Percentiles rank a stretch among this genome's conserved stretches.
Evolutionary conservation across 2,113 vertebrate genomes (phyloP).

Genomic region (Chelonoidis abingdonii): DNA sequence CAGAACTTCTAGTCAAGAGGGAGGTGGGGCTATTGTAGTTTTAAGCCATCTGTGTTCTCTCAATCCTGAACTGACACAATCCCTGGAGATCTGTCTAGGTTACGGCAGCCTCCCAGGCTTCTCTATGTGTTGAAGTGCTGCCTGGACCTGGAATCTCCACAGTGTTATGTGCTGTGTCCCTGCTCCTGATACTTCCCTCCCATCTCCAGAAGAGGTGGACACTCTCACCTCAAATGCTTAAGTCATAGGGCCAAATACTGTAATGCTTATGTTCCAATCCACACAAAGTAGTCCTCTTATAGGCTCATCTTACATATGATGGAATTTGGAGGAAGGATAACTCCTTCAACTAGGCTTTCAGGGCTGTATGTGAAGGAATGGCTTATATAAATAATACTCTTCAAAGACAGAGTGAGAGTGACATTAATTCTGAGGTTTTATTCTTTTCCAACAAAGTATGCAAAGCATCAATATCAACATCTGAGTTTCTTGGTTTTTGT

Average conservation of each 20-base stretch:
- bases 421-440: not conserved
- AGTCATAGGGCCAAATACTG: too few relatives aligned
- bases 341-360: not conserved
- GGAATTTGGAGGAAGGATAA: not conserved
- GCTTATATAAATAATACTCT: not conserved
- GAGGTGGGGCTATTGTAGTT: not conserved
- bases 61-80: not conserved
- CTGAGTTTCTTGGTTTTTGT: slow-evolving; percentile 30
- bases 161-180: too few relatives aligned
- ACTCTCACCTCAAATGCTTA: too few relatives aligned
- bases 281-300: not conserved
- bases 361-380: rapidly evolving
- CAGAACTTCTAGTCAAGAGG: not conserved
- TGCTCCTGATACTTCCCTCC: too few relatives aligned
- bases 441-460: slow-evolving; percentile 50
- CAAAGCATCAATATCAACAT: slow-evolving; percentile 74
- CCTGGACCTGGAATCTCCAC: not conserved
- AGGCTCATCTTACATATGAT: not conserved
- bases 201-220: too few relatives aligned
- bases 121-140: not conserved
- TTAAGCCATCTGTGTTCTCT: not conserved
- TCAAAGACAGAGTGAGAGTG: not conserved
- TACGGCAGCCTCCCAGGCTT: not conserved
- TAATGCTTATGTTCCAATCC: not conserved
- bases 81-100: not conserved